Conservation (phyloP, 2,113 vertebrate genomes). For the Trematocara marginatum region DNA sequence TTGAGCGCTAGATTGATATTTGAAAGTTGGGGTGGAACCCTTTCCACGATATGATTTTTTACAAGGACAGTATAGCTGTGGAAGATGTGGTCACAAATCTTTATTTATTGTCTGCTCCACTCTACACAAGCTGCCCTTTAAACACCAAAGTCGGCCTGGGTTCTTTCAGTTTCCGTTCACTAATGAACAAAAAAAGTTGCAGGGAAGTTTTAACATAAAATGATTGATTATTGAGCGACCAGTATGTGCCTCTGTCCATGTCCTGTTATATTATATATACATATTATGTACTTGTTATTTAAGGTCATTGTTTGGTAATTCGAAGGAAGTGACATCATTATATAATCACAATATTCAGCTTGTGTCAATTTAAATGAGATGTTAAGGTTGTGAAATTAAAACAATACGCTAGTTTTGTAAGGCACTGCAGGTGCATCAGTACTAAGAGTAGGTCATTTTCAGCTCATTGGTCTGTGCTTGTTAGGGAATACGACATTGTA, state of each 20-base stretch:
- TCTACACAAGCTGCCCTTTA: not conserved
- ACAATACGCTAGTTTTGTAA: not conserved
- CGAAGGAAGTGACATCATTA: not conserved
- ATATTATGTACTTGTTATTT: not conserved
- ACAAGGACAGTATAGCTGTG: not conserved
- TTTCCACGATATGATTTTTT: not conserved
- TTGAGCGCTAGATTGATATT: conserved; percentile 31
- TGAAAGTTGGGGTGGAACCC: not conserved
- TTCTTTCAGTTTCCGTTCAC: not conserved
- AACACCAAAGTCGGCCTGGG: not conserved
- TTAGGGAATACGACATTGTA: too few species aligned
- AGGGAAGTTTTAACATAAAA: not conserved
- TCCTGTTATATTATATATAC: not conserved
- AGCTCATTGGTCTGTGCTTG: not conserved
- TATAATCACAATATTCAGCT: not conserved
- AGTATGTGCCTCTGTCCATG: not conserved
- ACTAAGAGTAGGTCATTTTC: not conserved
- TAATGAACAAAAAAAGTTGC: not conserved
- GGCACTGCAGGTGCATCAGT: not conserved
- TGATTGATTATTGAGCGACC: not conserved
- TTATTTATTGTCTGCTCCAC: not conserved
- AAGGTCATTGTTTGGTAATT: not conserved
- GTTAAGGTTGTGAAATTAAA: not conserved
- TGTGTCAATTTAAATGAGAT: not conserved
- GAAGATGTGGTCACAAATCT: not conserved